A percentile compares a stretch with the other conserved stretches of the same genome.
phyloP scores from a whole-genome alignment of 1,140 invertebrate genomes.

The Chrysomallon squamiferum region DNA sequence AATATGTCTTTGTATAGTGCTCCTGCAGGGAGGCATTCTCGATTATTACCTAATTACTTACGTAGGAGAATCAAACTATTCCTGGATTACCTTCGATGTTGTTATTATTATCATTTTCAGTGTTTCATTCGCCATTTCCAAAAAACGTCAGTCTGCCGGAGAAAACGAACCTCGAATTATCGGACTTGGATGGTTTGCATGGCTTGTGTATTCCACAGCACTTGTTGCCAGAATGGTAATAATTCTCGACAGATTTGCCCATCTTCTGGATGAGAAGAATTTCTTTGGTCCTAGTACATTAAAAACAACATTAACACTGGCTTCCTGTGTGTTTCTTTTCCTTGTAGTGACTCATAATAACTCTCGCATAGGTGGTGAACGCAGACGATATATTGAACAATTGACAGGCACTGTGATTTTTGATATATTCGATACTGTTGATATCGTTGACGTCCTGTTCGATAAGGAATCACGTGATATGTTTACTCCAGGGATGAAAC shows the following conservation, averaged over 20 bases:
- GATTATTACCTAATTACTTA: conserved; percentile 35
- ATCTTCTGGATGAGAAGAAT: conserved; percentile 50
- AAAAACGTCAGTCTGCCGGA: conserved; percentile 9
- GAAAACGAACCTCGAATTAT: background rate
- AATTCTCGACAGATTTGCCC: conserved; percentile 64
- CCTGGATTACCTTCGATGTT: conserved; percentile 38
- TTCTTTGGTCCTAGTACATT: conserved; percentile 67
- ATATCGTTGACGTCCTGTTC: conserved; percentile 63
- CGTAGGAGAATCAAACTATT: conserved; percentile 31
- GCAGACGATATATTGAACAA: conserved; percentile 63
- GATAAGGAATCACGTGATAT: conserved; percentile 45
- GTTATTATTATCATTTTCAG: conserved; percentile 33
- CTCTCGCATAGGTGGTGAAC: conserved; percentile 60
- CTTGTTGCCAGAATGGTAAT: conserved; percentile 66
- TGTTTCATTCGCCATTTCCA: conserved; percentile 38
- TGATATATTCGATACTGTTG: conserved; percentile 69
- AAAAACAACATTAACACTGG: conserved; percentile 65
- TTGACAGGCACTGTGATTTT: conserved; percentile 56
- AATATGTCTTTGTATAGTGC: conserved; percentile 27
- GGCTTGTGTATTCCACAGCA: conserved; percentile 66
- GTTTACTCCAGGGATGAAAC: conserved; percentile 60
- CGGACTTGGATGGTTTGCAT: conserved; percentile 66
- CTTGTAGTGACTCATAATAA: conserved; percentile 68
- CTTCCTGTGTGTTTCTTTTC: conserved; percentile 67
- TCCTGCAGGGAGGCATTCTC: conserved; percentile 36